Percentiles rank a stretch among this genome's conserved stretches.
Conservation (phyloP, 2,113 vertebrate genomes). For the Tricholaema leucomelas region DNA sequence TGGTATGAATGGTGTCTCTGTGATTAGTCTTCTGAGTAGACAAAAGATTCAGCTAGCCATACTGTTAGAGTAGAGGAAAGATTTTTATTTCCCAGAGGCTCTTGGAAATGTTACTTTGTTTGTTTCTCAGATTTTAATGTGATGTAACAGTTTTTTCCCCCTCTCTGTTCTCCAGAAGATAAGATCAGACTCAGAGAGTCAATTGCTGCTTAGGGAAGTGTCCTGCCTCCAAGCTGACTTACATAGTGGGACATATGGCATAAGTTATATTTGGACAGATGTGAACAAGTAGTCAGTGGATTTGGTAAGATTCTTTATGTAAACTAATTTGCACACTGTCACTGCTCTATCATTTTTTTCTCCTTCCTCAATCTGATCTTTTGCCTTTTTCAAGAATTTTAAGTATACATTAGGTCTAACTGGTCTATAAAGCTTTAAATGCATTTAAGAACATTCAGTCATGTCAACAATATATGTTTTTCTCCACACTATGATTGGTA, state of each 20-base stretch:
- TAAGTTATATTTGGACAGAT: constrained; percentile 71
- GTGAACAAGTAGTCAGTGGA: constrained; percentile 69
- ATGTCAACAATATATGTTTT: background rate
- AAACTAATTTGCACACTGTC: constrained; percentile 64
- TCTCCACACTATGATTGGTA: background rate
- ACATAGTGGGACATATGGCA: constrained; percentile 66
- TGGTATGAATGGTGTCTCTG: background rate
- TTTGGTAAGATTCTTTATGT: constrained; percentile 70
- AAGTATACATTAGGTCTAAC: background rate
- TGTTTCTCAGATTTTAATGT: constrained; percentile 36
- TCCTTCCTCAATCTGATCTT: constrained; percentile 54
- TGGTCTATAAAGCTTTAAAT: constrained; percentile 1
- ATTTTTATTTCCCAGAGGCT: constrained; percentile 19
- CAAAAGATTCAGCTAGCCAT: constrained; percentile 6
- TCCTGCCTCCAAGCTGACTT: constrained; percentile 69
- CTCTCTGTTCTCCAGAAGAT: constrained; percentile 31
- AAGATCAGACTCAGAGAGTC: constrained; percentile 59
- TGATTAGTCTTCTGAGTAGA: background rate
- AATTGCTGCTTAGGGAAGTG: constrained; percentile 62
- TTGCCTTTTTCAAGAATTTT: constrained; percentile 29
- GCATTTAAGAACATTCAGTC: constrained; percentile 10
- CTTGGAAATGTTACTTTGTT: constrained; percentile 35
- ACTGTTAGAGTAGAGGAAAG: background rate
- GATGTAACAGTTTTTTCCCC: background rate
- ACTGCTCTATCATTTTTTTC: constrained; percentile 48